A percentile compares a stretch with the other conserved stretches of the same genome.
These are phyloP conservation scores for silkworm (Bombyx mori) DNA, from an alignment of 1,140 invertebrate species.

Conservation along the genomic window ASM3026992v2 NC_085125.1:1789501-1790000, in stretches of 20 bases:
- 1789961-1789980: no score
- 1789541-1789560: constrained; percentile 16
- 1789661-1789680: neutral
- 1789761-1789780: constrained; percentile 39
- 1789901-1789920: constrained; percentile 33
- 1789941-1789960: no score
- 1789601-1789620: constrained; percentile 28
- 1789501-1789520: constrained; percentile 57
- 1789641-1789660: constrained; percentile 13
- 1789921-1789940: constrained; percentile 8
- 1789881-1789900: constrained; percentile 39
- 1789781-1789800: constrained; percentile 28
- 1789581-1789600: constrained; percentile 56
- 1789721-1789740: constrained; percentile 15
- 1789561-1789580: neutral
- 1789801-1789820: constrained; percentile 17
- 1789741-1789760: constrained; percentile 36
- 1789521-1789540: constrained; percentile 63
- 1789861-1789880: constrained; percentile 37
- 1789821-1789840: constrained; percentile 20
- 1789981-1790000: no score
- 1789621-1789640: constrained; percentile 5
- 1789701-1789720: constrained; percentile 28
- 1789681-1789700: constrained; percentile 35
- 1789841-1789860: constrained; percentile 27